Evolutionary conservation across 2,888 invertebrate species (phyloP), one percentile per base, ranked within the genome.

Genomic region (Rhagonycha fulva): DNA sequence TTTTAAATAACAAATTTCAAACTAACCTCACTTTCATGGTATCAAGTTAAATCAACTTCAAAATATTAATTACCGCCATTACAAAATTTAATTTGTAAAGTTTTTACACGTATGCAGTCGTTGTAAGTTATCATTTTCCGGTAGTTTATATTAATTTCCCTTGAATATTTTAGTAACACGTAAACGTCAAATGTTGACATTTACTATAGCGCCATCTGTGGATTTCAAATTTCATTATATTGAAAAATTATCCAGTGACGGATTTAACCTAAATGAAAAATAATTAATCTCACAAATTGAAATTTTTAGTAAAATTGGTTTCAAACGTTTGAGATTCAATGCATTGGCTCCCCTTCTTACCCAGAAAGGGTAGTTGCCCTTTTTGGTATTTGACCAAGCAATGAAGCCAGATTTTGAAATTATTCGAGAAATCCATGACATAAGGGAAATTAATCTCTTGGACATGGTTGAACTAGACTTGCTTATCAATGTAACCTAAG

Each of bases 21-120:
- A 66, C 63, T 66, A 24, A 66, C 63, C 63, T 66, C 63, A 66
- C 63, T 66, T 24, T 19, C 63, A 66, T 66, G 63, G n/a, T 66
- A 23, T 66, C 26, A 24, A 47, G n/a, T 47, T 47, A 47, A n/a
- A 47, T n/a, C n/a, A 7, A 47, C 1, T n/a, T 47, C 47, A 47
- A 7, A 47, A 47, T 47, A 47, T 47, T 47, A 47, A 47, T 47
- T 47, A 47, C n/a, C 47, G n/a, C 47, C 47, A 47, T n/a, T 47
- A 47, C 47, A 47, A 47, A 47, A n/a, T 47, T n/a, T 47, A 47
- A 47, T 47, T 47, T 47, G n/a, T 47, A 47, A 47, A 47, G n/a
- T 7, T 47, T n/a, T 47, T 47, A 47, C 47, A 47, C 47, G 47
- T 47, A 47, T n/a, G 12, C 47, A 47, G n/a, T 47, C 47, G n/a